phyloP scores from a whole-genome alignment of 1,140 invertebrate genomes.

The Zophobas morio region DNA sequence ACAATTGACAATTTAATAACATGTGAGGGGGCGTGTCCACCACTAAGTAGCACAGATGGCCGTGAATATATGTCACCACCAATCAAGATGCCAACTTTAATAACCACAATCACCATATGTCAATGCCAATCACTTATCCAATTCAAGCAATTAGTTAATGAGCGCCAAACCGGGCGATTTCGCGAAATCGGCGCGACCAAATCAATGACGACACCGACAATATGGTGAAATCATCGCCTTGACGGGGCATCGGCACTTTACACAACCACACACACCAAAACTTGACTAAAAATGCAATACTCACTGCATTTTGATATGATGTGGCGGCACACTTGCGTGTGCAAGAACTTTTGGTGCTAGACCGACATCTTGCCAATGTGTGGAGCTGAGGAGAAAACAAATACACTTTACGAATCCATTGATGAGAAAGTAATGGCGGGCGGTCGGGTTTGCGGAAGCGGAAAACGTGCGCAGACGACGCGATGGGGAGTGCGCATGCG shows the following conservation, averaged over 20 bases:
- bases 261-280: neutral
- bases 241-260: neutral
- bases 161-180: constrained; percentile 2
- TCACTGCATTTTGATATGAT: constrained; percentile 61
- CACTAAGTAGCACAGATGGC: too few relatives aligned
- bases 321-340: constrained; percentile 64
- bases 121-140: too few relatives aligned
- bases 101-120: too few relatives aligned
- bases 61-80: too few relatives aligned
- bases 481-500: neutral
- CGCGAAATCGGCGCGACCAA: constrained; percentile 5
- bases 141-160: neutral
- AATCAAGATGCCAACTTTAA: too few relatives aligned
- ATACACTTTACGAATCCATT: constrained; percentile 58
- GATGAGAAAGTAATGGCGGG: constrained; percentile 50
- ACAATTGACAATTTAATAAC: too few relatives aligned
- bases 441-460: constrained; percentile 2
- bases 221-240: constrained; percentile 16
- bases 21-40: too few relatives aligned
- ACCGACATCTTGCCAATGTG: constrained; percentile 56
- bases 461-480: constrained; percentile 8
- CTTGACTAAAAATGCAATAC: constrained; percentile 47
- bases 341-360: constrained; percentile 57
- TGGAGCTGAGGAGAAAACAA: constrained; percentile 48
- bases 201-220: constrained; percentile 28